phyloP scores from a whole-genome alignment of 2,113 vertebrate genomes.

The Cichladusa arquata region DNA sequence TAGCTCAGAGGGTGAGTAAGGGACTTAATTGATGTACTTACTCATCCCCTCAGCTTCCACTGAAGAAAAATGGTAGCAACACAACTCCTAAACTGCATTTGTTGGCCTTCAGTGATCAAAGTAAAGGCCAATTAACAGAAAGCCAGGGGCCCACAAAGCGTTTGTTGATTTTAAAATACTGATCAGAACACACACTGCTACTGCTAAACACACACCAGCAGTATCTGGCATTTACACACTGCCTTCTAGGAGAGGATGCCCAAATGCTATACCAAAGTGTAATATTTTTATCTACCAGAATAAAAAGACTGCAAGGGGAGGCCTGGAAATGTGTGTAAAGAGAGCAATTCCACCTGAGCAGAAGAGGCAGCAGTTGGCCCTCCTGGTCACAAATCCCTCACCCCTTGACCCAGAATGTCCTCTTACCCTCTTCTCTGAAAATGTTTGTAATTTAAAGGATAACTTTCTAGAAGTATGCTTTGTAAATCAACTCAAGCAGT shows the following conservation, averaged over 20 bases:
- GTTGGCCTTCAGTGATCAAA: slow-evolving; percentile 22
- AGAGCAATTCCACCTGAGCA: neutral
- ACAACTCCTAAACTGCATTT: neutral
- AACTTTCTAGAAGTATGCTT: neutral
- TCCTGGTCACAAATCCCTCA: neutral
- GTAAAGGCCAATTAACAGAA: slow-evolving; percentile 30
- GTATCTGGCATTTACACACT: neutral
- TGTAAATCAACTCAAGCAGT: neutral
- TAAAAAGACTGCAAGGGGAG: neutral
- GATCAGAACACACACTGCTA: neutral
- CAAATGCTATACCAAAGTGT: neutral
- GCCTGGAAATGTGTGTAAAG: neutral
- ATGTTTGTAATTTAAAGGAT: neutral
- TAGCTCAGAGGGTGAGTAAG: slow-evolving; percentile 34
- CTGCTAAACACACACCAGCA: neutral
- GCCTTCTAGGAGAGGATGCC: neutral
- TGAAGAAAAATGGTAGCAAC: slow-evolving; percentile 29
- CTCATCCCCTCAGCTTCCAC: neutral
- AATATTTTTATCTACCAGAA: neutral
- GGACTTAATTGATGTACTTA: slow-evolving; percentile 42
- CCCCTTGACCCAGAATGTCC: neutral
- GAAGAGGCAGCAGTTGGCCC: neutral
- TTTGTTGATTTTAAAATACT: slow-evolving; percentile 22
- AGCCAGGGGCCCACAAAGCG: neutral
- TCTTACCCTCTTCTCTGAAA: neutral